phyloP scores from a whole-genome alignment of 2,113 vertebrate species.

The Heterotilapia buettikoferi region DNA sequence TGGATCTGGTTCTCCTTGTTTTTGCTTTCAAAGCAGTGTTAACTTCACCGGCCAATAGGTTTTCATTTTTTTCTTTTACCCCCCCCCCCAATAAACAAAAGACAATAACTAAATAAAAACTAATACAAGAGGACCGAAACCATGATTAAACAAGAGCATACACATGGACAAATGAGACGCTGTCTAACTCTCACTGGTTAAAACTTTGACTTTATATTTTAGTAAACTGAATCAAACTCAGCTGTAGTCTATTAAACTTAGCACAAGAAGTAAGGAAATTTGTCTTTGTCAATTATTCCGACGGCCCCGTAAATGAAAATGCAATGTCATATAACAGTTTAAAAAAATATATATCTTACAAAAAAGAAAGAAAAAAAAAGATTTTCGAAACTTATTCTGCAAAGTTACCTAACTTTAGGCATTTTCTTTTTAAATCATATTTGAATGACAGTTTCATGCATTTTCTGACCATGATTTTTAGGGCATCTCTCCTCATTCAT shows the following conservation, averaged over 20 bases:
- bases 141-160: neutral
- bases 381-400: neutral
- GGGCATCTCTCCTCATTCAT: neutral
- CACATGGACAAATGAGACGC: neutral
- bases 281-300: neutral
- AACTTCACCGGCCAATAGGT: neutral
- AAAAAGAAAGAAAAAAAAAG: neutral
- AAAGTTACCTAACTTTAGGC: neutral
- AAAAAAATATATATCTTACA: accelerated
- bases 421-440: neutral
- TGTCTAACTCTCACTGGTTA: neutral
- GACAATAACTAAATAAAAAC: neutral
- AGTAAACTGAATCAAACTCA: neutral
- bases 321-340: neutral
- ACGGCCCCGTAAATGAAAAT: neutral
- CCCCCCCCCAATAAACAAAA: neutral
- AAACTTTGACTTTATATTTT: neutral
- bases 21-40: neutral
- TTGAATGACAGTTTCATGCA: neutral
- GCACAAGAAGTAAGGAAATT: neutral
- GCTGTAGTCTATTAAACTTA: neutral
- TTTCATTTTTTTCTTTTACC: no score
- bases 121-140: neutral
- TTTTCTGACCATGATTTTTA: neutral
- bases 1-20: neutral